Percentiles rank a stretch among this genome's conserved stretches.
Evolutionary conservation across 2,888 invertebrate genomes (phyloP).

Genomic region (Eupithecia insigniata): DNA sequence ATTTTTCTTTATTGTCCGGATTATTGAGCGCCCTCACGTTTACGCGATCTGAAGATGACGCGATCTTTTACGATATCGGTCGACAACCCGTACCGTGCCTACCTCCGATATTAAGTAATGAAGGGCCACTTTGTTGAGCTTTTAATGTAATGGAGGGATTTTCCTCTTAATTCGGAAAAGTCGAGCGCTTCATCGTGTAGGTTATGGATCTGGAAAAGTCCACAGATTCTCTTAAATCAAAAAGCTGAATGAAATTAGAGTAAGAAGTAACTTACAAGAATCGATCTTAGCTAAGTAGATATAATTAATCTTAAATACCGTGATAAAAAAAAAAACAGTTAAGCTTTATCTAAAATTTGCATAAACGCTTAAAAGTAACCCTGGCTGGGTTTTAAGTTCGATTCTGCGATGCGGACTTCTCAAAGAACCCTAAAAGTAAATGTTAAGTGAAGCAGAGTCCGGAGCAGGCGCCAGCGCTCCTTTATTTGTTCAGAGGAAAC

Average conservation of each 20-base stretch:
- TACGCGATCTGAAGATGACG: constrained; percentile 80
- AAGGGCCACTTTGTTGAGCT: constrained; percentile 35
- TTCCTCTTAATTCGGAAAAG: too few relatives aligned
- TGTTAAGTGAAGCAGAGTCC: too few relatives aligned
- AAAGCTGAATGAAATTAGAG: not conserved
- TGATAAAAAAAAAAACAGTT: not conserved
- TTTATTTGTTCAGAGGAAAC: constrained; percentile 15
- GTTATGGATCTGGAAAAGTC: not conserved
- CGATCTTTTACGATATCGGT: constrained; percentile 74
- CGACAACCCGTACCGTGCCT: constrained; percentile 63
- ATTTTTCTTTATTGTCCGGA: constrained; percentile 84
- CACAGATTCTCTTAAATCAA: not conserved
- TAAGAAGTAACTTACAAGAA: not conserved
- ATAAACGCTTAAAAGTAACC: not conserved
- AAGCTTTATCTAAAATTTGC: not conserved
- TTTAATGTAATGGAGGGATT: constrained; percentile 24
- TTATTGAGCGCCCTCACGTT: constrained; percentile 78
- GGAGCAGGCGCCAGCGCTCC: not conserved
- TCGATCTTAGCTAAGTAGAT: not conserved
- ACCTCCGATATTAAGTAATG: constrained; percentile 74
- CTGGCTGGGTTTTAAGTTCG: too few relatives aligned
- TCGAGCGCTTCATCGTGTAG: not conserved
- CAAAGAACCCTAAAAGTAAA: not conserved
- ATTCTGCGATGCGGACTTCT: not conserved
- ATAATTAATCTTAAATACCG: not conserved